Conservation (phyloP, 2,113 vertebrate genomes). For the Hemibagrus wyckioides region DNA sequence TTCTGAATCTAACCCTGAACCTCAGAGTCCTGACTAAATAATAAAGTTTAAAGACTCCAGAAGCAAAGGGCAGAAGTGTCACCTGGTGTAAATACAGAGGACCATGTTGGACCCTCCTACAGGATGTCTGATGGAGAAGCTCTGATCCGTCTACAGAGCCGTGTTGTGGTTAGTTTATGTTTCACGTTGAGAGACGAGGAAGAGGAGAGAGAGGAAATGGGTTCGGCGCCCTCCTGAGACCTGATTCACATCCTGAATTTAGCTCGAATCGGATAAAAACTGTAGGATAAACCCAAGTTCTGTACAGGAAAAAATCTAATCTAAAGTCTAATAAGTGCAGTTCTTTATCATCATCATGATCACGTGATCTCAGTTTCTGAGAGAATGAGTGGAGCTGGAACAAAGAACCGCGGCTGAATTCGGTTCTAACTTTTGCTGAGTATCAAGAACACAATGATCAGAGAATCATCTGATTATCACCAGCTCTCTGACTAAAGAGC, state of each 20-base stretch:
- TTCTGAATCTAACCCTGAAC: background rate
- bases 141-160: conserved; percentile 11
- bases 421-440: background rate
- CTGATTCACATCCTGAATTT: conserved; percentile 14
- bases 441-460: background rate
- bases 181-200: conserved; percentile 34
- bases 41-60: background rate
- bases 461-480: background rate
- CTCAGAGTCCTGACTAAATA: background rate
- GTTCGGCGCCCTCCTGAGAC: conserved; percentile 1
- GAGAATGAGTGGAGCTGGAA: background rate
- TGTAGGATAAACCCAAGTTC: background rate
- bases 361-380: no score
- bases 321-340: background rate
- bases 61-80: background rate
- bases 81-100: background rate
- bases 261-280: background rate
- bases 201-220: conserved; percentile 35
- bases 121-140: conserved; percentile 38
- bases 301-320: background rate
- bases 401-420: background rate
- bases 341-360: no score
- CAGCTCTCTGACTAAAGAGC: background rate
- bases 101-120: conserved; percentile 22
- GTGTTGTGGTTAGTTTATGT: conserved; percentile 11